phyloP scores from a whole-genome alignment of 37 sponge, comb jelly and placozoan genomes.

The Dysidea cf. avara region DNA sequence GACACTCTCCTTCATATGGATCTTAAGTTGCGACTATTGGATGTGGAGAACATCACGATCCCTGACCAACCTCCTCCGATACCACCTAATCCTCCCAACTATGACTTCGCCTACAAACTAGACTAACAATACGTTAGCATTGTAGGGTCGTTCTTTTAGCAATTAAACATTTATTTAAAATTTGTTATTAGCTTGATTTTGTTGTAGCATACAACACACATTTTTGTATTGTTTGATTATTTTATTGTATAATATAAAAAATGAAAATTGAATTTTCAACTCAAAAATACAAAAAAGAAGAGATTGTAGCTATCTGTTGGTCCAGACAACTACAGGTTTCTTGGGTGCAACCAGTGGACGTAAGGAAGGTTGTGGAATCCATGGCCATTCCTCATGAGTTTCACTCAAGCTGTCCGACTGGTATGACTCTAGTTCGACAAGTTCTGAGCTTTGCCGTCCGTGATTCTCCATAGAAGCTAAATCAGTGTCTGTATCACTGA shows the following conservation, averaged over 20 bases:
- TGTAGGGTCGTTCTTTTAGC: neutral
- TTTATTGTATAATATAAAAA: neutral
- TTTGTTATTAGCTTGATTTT: neutral
- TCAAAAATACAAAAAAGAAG: no score
- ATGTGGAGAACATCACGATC: conserved; percentile 84
- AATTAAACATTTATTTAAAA: neutral
- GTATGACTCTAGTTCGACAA: no score
- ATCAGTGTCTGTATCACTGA: no score
- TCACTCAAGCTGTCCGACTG: no score
- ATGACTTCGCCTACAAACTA: conserved; percentile 78
- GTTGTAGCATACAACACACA: neutral
- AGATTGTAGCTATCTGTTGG: no score
- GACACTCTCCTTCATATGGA: conserved; percentile 93
- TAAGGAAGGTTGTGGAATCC: no score
- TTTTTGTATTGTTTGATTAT: neutral
- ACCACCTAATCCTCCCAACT: conserved; percentile 85
- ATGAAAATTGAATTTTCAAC: neutral
- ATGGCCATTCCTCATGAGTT: no score
- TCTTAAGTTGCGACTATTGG: conserved; percentile 84
- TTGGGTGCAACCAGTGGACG: no score
- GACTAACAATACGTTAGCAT: neutral
- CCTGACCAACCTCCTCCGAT: conserved; percentile 75
- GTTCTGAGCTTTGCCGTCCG: no score
- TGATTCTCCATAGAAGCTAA: no score
- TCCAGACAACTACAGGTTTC: no score